phyloP scores from a whole-genome alignment of 1,140 invertebrate species.

The Procambarus virginalis region DNA sequence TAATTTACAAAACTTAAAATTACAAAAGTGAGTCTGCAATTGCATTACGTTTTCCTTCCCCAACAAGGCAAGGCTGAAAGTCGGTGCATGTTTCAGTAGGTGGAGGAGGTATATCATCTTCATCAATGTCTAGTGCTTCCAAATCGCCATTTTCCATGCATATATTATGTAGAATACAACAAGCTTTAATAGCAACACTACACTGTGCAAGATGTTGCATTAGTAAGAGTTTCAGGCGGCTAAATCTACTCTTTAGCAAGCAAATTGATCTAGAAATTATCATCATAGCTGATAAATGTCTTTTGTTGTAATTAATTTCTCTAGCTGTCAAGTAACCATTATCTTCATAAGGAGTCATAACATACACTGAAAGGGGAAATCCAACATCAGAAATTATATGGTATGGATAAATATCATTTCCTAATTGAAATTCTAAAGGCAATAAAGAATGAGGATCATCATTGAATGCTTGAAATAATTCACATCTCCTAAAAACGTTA shows the following conservation, averaged over 20 bases:
- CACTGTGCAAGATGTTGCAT: constrained; percentile 61
- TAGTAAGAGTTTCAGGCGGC: constrained; percentile 23
- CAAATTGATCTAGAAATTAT: constrained; percentile 26
- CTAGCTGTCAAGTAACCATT: constrained; percentile 13
- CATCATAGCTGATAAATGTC: constrained; percentile 21
- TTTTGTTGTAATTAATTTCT: constrained; percentile 24
- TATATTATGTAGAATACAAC: constrained; percentile 55
- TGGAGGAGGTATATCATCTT: constrained; percentile 26
- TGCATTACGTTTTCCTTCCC: constrained; percentile 40
- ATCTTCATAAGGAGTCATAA: constrained; percentile 50
- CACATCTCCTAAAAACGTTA: constrained; percentile 48
- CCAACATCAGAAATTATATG: constrained; percentile 48
- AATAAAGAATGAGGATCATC: constrained; percentile 48
- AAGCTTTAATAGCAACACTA: constrained; percentile 56
- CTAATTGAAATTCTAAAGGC: constrained; percentile 24
- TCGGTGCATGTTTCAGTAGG: neutral
- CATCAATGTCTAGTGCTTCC: constrained; percentile 23
- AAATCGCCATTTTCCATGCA: constrained; percentile 38
- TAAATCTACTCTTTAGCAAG: constrained; percentile 35
- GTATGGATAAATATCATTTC: constrained; percentile 7
- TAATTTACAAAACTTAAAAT: neutral
- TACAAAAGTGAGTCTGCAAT: constrained; percentile 43
- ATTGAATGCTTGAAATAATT: constrained; percentile 43
- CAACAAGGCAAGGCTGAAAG: constrained; percentile 1
- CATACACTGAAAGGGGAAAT: constrained; percentile 48